phyloP scores from a whole-genome alignment of 1,140 invertebrate species.

The Zaprionus vittiger region DNA sequence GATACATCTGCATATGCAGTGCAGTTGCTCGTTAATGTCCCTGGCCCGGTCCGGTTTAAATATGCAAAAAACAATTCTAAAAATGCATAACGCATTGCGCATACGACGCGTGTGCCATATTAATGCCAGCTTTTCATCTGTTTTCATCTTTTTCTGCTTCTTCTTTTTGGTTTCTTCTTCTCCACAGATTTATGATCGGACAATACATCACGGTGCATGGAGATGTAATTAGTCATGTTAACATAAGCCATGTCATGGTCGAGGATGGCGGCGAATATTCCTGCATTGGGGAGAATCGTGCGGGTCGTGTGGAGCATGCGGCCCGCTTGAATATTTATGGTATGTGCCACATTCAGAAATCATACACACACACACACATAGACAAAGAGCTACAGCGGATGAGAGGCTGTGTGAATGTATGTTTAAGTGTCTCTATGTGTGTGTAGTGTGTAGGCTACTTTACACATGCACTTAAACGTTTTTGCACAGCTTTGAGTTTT shows the following conservation, averaged over 20 bases:
- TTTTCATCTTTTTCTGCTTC: conserved; percentile 24
- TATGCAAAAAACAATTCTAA: conserved; percentile 63
- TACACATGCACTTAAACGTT: conserved; percentile 76
- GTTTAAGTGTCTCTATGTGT: conserved; percentile 9
- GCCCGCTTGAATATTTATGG: conserved; percentile 94
- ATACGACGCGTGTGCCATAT: conserved; percentile 59
- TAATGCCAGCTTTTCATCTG: conserved; percentile 59
- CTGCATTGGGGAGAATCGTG: conserved; percentile 92
- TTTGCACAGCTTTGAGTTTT: conserved; percentile 38
- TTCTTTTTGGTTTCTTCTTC: conserved; percentile 19
- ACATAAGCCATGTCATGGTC: conserved; percentile 92
- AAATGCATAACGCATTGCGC: conserved; percentile 61
- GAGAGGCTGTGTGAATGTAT: conserved; percentile 3
- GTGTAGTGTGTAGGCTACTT: conserved; percentile 49
- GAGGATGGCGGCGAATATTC: conserved; percentile 95
- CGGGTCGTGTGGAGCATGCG: conserved; percentile 90
- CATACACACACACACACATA: conserved; percentile 16
- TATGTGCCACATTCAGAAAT: conserved; percentile 84
- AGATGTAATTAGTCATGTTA: conserved; percentile 94
- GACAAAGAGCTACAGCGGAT: conserved; percentile 9
- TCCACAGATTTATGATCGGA: conserved; percentile 90
- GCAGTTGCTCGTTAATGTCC: conserved; percentile 51
- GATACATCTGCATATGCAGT: neutral
- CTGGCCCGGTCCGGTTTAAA: conserved; percentile 50
- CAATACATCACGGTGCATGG: conserved; percentile 92